phyloP scores from a whole-genome alignment of 2,888 invertebrate genomes.

The Drosophila engyochracea region DNA sequence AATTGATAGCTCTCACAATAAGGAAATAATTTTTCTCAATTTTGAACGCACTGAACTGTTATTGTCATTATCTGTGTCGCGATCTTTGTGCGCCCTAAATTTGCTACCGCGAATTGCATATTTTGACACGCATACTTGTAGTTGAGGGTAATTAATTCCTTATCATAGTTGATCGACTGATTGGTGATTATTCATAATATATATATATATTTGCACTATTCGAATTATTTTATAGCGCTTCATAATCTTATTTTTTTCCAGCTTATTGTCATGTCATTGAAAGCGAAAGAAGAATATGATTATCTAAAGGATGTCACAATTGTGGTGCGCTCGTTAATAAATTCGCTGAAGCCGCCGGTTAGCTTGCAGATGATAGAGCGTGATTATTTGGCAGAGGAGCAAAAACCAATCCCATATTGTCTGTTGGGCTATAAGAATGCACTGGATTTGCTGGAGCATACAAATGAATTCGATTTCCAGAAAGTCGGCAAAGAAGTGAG shows the following conservation, averaged over 20 bases:
- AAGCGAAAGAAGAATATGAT: conserved; percentile 50
- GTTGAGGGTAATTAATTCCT: conserved; percentile 44
- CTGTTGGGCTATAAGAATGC: conserved; percentile 87
- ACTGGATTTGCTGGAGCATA: conserved; percentile 88
- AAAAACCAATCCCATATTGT: conserved; percentile 88
- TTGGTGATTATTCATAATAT: conserved; percentile 25
- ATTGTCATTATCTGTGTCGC: conserved; percentile 23
- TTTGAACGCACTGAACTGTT: conserved; percentile 13
- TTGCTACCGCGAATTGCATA: conserved; percentile 34
- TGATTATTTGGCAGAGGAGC: conserved; percentile 89
- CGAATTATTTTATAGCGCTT: neutral
- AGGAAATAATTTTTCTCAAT: neutral
- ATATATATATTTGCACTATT: neutral
- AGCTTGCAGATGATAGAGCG: conserved; percentile 84
- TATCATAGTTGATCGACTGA: conserved; percentile 49
- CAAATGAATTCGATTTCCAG: conserved; percentile 87
- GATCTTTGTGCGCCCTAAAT: conserved; percentile 28
- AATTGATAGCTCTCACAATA: neutral
- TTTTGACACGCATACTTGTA: conserved; percentile 42
- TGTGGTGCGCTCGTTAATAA: conserved; percentile 82
- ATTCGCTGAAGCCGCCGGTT: conserved; percentile 82
- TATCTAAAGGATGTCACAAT: conserved; percentile 65
- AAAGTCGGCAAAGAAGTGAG: conserved; percentile 46
- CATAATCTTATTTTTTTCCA: conserved; percentile 21
- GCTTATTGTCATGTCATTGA: conserved; percentile 33